Conservation (phyloP, 2,888 invertebrate genomes). For the Clostera curtula region DNA sequence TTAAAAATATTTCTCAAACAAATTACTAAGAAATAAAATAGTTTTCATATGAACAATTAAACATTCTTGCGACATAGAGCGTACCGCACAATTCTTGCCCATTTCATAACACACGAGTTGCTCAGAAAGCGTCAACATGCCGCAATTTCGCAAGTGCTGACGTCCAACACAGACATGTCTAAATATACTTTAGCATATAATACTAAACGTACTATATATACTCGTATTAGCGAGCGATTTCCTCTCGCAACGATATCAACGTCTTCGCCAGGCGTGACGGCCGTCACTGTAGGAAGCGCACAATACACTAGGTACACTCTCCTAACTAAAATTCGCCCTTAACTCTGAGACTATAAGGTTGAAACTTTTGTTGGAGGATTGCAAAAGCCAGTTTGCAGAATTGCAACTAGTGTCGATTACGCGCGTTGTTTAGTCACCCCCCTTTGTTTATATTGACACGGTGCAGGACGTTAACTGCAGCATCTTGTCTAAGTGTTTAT, state of each 20-base stretch:
- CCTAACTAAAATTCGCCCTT: constrained; percentile 10
- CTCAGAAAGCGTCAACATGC: no score
- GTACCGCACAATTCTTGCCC: no score
- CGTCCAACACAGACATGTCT: no score
- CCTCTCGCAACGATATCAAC: constrained; percentile 26
- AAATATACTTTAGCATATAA: no score
- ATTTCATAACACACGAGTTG: no score
- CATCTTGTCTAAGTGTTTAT: no score
- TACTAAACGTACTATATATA: no score
- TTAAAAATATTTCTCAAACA: no score
- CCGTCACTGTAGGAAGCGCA: constrained; percentile 34
- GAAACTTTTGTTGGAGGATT: constrained; percentile 8
- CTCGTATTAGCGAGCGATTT: constrained; percentile 25
- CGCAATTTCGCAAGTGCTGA: no score
- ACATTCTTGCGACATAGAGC: no score
- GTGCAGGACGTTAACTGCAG: constrained; percentile 17
- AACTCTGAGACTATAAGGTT: constrained; percentile 18
- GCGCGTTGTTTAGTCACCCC: constrained; percentile 30
- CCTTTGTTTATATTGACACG: constrained; percentile 34
- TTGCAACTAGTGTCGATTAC: constrained; percentile 33
- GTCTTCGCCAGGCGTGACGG: constrained; percentile 30
- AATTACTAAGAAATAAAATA: no score
- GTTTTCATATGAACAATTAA: no score
- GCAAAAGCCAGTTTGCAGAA: constrained; percentile 8
- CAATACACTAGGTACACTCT: constrained; percentile 15